Base-by-base conservation (phyloP, 2,888 invertebrate genomes). In the Polyploca ridens region DNA sequence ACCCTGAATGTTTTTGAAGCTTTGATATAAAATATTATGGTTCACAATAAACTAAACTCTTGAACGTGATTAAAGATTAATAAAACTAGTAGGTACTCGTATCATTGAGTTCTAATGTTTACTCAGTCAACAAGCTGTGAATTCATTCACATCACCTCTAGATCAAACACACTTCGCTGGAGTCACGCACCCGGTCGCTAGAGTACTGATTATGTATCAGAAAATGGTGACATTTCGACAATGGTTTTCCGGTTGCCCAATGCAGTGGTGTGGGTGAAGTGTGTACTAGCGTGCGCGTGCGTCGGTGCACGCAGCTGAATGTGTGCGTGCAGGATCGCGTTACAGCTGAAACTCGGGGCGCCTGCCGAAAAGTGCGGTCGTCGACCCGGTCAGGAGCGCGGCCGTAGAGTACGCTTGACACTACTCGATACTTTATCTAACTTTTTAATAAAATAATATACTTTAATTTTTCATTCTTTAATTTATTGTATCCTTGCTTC, bases 261-360 rank as follows among this genome's bases (percentile, higher is more conserved):
- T 49, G 11, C 33, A 27, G 41, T 57, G 19, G 54, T 58, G 57
- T 63, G 54, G 27, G 58, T 57, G 54, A 63, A 38, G 6, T 57
- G 57, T 63, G 27, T 38, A 33, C 54, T 71, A 74, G 66, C 67
- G 67, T 66, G 70, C 63, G 63, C 66, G 67, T 57, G 63, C 66
- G 63, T 68, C 58, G 62, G 62, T 62, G 68, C 57, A 63, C 49
- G 62, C 58, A 54, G n/a, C 41, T 66, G 76, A 67, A 77, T 73
- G 89, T 87, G 85, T 88, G 90, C 74, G 85, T 83, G 82, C 88
- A 90, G 92, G 93, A 91, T 92, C 91, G 85, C 87, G 83, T 93
- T 93, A 92, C 93, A 93, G 93, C 93, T 94, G 93, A 93, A 93
- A 93, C 91, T 85, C 84, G 83, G 91, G 87, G 89, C 90, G 91